A percentile compares a stretch with the other conserved stretches of the same genome.
These are phyloP conservation scores for Bovichtus variegatus DNA, from an alignment of 2,797 vertebrate species.

Conservation along the genomic window DNA sequence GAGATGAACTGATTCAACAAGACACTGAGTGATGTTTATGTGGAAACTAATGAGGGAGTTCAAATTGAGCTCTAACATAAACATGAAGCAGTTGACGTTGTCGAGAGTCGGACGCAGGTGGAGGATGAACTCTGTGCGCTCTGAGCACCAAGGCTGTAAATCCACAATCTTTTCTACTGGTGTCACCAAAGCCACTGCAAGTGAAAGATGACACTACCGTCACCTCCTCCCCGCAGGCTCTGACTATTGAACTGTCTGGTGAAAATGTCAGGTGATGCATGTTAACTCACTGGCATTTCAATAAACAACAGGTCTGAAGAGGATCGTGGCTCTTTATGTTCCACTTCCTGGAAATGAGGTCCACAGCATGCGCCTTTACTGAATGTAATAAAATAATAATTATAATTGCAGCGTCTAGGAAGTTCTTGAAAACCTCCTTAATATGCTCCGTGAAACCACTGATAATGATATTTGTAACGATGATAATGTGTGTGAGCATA, in stretches of 20 bases:
- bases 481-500: constrained; percentile 31
- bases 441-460: constrained; percentile 24
- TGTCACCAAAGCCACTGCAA: constrained; percentile 26
- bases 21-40: not conserved
- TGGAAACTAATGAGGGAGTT: not conserved
- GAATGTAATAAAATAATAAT: constrained; percentile 33
- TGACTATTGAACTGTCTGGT: constrained; percentile 20
- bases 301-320: constrained; percentile 43
- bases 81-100: not conserved
- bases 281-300: constrained; percentile 49
- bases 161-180: constrained; percentile 32
- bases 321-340: not conserved
- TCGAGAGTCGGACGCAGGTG: not conserved
- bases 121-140: constrained; percentile 3
- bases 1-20: constrained; percentile 16
- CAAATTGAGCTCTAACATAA: constrained; percentile 3
- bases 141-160: constrained; percentile 7
- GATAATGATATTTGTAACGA: constrained; percentile 32
- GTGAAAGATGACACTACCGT: constrained; percentile 53
- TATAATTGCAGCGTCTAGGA: constrained; percentile 32
- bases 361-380: not conserved
- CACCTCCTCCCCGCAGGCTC: not conserved
- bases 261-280: constrained; percentile 71
- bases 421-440: constrained; percentile 21
- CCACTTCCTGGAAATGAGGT: not conserved